Base-by-base conservation (phyloP, 2,797 vertebrate species). In the Atherinosoma microstoma region DNA sequence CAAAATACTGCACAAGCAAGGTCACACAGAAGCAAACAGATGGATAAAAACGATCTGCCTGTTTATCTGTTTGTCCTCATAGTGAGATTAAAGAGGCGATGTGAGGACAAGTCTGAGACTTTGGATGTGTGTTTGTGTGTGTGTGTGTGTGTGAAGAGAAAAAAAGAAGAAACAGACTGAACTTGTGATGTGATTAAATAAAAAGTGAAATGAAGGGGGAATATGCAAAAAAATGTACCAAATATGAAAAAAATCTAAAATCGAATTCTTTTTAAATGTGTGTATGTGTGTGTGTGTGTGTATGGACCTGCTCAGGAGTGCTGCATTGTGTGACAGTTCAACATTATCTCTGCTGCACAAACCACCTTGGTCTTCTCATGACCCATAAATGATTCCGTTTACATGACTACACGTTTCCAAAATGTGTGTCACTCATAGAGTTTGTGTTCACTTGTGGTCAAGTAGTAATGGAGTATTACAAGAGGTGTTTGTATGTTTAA, bases 341-440 rank as follows among this genome's bases (percentile, higher is more conserved):
- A 70, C 54, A 75, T 69, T 83, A 90, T 88, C 85, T 83, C 72
- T 70, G 57, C 58, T 76, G 24, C 66, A 82, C 86, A 89, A 78
- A 75, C 77, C 60, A n/a, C 76, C 67, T 75, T 30, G 56, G 70
- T 85, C 67, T 62, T 58, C 72, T 72, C 69, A 6, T 87, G 84
- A 84, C 86, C 86, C 82, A 86, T 84, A 79, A 86, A 72, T 27
- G 58, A 53, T 67, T 40, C 27, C 0, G 20, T 22, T 36, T 11
- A 45, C 13, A 29, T 40, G 40, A 85, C 86, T 76, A 5, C 66
- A 38, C 15, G 54, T 22, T 51, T 70, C 16, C 0, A 60, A 54
- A 76, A 64, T 54, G 32, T 15, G 60, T 64, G 45, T 30, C n/a
- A 8, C 35, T 11, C 38, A 12, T 12, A 29, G 10, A 20, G 58